Evolutionary conservation across 2,888 invertebrate species (phyloP).

Genomic region (Orchestes rusci): DNA sequence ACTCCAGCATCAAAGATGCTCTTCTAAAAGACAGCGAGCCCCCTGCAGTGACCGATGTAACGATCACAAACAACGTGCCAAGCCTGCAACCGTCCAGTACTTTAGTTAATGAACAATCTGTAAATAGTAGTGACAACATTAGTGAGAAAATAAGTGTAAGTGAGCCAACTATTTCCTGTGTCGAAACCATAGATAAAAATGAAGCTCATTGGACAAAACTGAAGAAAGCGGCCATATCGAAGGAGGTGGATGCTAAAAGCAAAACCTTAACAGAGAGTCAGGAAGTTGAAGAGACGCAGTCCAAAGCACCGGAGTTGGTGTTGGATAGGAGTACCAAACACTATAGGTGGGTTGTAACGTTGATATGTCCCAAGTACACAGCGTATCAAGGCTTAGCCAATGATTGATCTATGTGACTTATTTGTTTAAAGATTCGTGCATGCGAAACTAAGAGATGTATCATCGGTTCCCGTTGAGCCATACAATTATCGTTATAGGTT

Average conservation of each 20-base stretch:
- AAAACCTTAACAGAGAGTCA: not conserved
- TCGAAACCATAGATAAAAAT: constrained; percentile 36
- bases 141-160: constrained; percentile 15
- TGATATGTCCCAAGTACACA: not conserved
- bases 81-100: constrained; percentile 32
- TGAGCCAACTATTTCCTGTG: constrained; percentile 21
- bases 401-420: not conserved
- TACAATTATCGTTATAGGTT: constrained; percentile 21
- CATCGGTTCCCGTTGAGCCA: constrained; percentile 13
- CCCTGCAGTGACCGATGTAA: constrained; percentile 27
- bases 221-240: constrained; percentile 63
- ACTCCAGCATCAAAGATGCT: constrained; percentile 30
- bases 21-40: constrained; percentile 32
- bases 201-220: constrained; percentile 66
- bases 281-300: not conserved
- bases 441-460: constrained; percentile 10
- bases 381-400: not conserved
- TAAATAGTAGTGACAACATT: constrained; percentile 20
- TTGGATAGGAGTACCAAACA: constrained; percentile 51
- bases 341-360: constrained; percentile 44
- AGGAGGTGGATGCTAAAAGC: constrained; percentile 42
- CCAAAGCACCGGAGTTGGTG: constrained; percentile 26
- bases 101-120: constrained; percentile 8
- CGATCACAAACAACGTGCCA: constrained; percentile 18
- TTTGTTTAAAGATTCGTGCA: not conserved